A percentile compares a stretch with the other conserved stretches of the same genome.
phyloP scores from a whole-genome alignment of 1,140 invertebrate genomes.

The Colletes latitarsis region DNA sequence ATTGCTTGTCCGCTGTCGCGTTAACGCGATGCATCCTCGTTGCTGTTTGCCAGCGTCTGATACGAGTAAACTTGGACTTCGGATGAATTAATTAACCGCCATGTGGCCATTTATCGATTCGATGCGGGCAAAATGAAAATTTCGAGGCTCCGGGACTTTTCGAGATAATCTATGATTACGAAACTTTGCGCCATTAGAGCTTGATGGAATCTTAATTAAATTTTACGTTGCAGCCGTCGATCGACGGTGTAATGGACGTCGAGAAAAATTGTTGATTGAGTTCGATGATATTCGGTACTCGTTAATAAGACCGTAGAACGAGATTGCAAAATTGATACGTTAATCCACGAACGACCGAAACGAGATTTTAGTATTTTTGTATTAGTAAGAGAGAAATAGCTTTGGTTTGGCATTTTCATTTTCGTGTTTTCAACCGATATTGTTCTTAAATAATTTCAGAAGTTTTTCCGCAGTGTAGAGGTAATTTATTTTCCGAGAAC shows the following conservation, averaged over 20 bases:
- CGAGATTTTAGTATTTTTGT: no score
- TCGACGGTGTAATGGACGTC: no score
- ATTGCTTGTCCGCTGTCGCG: constrained; percentile 8
- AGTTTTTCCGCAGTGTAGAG: no score
- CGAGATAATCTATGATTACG: constrained; percentile 5
- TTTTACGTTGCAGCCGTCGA: neutral
- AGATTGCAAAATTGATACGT: no score
- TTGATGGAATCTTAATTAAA: constrained; percentile 6
- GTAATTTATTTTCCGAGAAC: no score
- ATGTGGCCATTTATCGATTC: neutral
- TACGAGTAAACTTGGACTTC: neutral
- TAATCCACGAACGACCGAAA: no score
- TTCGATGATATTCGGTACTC: no score
- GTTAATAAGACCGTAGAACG: no score
- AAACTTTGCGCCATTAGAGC: neutral
- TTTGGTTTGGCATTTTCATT: no score
- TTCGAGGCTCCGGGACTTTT: neutral
- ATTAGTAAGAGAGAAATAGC: no score
- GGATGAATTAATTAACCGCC: constrained; percentile 4
- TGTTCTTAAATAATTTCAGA: no score
- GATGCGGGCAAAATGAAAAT: neutral
- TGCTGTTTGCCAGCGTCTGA: neutral
- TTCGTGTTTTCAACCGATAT: no score
- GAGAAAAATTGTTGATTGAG: neutral
- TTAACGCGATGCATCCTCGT: neutral